Base-by-base conservation (phyloP, 2,888 invertebrate species). In the Fragum whitleyi region DNA sequence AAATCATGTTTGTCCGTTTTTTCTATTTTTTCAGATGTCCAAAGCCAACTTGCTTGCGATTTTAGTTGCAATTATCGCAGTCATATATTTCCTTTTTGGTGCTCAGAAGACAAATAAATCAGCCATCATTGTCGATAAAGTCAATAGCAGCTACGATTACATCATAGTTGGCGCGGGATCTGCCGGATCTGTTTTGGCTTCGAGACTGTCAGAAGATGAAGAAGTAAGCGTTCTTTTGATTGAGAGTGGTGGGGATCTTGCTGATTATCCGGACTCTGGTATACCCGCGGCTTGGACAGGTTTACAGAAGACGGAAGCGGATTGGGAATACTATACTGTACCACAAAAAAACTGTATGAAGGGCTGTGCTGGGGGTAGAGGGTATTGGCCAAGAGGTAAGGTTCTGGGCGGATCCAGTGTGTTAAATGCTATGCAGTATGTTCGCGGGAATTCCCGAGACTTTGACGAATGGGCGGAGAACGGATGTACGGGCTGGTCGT, bases 161-260 rank as follows among this genome's bases (percentile, higher is more conserved):
- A 19, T 61, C 29, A 61, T 61, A n/a, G 32, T 61, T 32, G 61
- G 32, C 16, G 29, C 29, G 7, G 32, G 61, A 19, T 61, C 36
- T 16, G 61, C 61, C 16, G 61, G 32, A n/a, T 61, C 61, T 7
- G 61, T 61, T 5, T n/a, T 61, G 9, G 61, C 61, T 29, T 61
- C 29, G 14, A 28, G 32, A 32, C 32, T 29, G 2, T 61, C 61
- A 16, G 61, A 61, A 61, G 32, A 61, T n/a, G n/a, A 61, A 61
- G 19, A 32, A 1, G n/a, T 32, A 9, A 5, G 47, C n/a, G 92
- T 79, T 86, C 87, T 94, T 32, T 67, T 95, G 23, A 26, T 93
- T 59, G 95, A 95, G 83, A 94, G 94, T 3, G 95, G 95, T 0
- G 93, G 93, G 0, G 87, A 90, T 36, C 94, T 94, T 90, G 91